Conservation (phyloP, 2,113 vertebrate genomes). For the Peucedramus taeniatus region DNA sequence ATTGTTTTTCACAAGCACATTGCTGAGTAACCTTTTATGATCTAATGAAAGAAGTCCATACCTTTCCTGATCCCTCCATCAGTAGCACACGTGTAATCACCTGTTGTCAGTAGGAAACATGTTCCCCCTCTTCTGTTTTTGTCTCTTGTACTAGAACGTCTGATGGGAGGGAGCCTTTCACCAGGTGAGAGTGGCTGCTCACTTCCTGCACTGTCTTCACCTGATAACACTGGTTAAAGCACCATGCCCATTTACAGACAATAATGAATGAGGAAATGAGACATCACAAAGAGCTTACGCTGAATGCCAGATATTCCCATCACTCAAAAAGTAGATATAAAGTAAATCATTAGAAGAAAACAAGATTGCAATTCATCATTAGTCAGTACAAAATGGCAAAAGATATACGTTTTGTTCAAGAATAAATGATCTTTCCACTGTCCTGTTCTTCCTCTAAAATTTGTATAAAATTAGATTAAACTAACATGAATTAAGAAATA, state of each 20-base stretch:
- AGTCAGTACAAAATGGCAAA: conserved; percentile 53
- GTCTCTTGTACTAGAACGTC: conserved; percentile 90
- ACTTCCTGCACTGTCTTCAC: conserved; percentile 92
- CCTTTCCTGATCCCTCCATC: conserved; percentile 91
- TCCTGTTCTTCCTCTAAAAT: background rate
- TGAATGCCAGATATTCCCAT: conserved; percentile 54
- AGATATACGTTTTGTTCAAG: background rate
- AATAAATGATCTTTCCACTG: background rate
- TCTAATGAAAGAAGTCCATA: conserved; percentile 77
- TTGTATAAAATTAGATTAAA: background rate
- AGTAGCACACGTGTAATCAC: conserved; percentile 90
- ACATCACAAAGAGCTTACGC: conserved; percentile 77
- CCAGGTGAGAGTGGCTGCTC: conserved; percentile 91
- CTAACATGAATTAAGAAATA: background rate
- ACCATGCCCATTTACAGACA: conserved; percentile 78
- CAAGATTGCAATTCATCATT: conserved; percentile 46
- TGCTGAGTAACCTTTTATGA: conserved; percentile 53
- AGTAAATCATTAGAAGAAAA: conserved; percentile 50
- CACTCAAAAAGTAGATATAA: conserved; percentile 60
- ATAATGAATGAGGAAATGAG: conserved; percentile 74
- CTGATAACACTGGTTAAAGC: conserved; percentile 87
- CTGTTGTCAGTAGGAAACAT: conserved; percentile 93
- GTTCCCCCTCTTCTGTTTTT: conserved; percentile 88
- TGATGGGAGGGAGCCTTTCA: conserved; percentile 89
- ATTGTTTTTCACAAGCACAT: conserved; percentile 42